Evolutionary conservation across 2,797 vertebrate genomes (phyloP), one percentile per base, ranked within the genome.

Genomic region (Siniperca undulata): DNA sequence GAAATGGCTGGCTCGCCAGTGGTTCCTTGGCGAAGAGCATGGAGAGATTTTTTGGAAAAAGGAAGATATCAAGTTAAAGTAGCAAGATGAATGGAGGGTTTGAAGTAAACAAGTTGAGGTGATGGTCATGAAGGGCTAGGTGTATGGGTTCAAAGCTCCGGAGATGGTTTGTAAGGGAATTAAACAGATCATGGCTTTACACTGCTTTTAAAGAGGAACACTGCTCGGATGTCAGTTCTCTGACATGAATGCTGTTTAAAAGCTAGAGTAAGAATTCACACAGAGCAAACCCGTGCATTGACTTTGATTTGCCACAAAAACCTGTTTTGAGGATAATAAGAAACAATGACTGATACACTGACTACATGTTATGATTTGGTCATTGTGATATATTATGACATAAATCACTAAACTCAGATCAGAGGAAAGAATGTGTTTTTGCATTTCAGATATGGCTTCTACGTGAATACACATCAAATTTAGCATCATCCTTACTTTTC

Each of bases 1-100:
- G 89, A 92, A 92, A 92, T 79, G 91, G 86, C 91, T 90, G 81
- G 75, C 84, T 89, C 40, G 50, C 67, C 11, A 53, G 82, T 87
- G 85, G 85, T 89, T 92, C 70, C 78, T 81, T 72, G 61, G 62
- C 12, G 16, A 52, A 74, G 81, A 89, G 85, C 80, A 64, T 42
- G 27, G 60, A 84, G 71, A 48, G n/a, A 46, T 65, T 87, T 82
- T 74, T 84, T 59, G 50, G 59, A 78, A 38, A 71, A 74, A 67
- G 34, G 38, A 75, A 62, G 62, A 76, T 55, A n/a, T 20, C 13
- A 74, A 81, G 68, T 72, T 66, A 80, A 83, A 76, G 55, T 22
- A 50, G 14, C 19, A 55, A 79, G 84, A 87, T 74, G 38, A 80
- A 83, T 80, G 50, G 20, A 80, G 48, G 36, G 36, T 55, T 68